Base-by-base conservation (phyloP, 2,888 invertebrate genomes). In the Aquatica leii region DNA sequence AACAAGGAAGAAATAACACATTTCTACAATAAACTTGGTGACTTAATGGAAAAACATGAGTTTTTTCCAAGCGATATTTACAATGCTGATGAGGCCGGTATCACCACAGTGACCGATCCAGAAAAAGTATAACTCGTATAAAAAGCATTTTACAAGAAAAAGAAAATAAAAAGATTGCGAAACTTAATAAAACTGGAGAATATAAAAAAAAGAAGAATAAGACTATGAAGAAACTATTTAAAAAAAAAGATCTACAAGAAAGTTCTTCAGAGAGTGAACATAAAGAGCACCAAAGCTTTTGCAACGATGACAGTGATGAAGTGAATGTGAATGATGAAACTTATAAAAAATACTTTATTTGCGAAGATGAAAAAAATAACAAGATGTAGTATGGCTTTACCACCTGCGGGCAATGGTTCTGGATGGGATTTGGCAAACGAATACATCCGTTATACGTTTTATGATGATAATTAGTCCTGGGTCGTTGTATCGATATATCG, bases 121-220 rank as follows among this genome's bases (percentile, higher is more conserved):
- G 71, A 67, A 67, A 77, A 73, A 73, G 70, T 75, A n/a, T n/a
- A n/a, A 51, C 69, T 75, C 40, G 73, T 74, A 35, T 52, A 68
- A 69, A 76, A 75, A 72, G 71, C 80, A 6, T 65, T 82, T 34
- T 74, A 73, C 55, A 31, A 31, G 34, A 31, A 31, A 31, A 9
- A 31, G 9, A 31, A 31, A 9, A 31, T 9, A 31, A 31, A 5
- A 31, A n/a, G n/a, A n/a, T n/a, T 31, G 34, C 34, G 5, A 31
- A 5, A 6, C 5, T 31, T 6, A 31, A 9, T 6, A 31, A 6
- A 31, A 31, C 5, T 6, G 9, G 9, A 9, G 6, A 9, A 5
- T n/a, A 5, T 31, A 31, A 31, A 6, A 31, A 31, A 31, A 9
- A 31, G 6, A 5, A 31, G 34, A 31, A 31, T 5, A 31, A 31